Percentiles rank a stretch among this genome's conserved stretches.
Conservation (phyloP, 2,888 invertebrate genomes). For the Leptodirus hochenwartii region DNA sequence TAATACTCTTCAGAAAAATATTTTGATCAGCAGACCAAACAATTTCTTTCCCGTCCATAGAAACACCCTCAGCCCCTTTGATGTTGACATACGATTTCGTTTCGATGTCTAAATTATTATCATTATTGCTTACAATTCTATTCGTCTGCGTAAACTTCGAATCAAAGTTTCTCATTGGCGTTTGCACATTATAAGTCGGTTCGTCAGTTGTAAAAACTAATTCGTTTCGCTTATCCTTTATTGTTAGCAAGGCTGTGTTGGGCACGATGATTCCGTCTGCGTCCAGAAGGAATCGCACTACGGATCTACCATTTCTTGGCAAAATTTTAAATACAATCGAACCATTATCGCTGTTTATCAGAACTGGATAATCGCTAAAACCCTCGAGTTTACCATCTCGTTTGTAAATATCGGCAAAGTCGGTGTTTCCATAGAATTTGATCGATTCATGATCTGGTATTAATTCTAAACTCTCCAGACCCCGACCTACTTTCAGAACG, state of each 20-base stretch:
- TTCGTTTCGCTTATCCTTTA: conserved; percentile 41
- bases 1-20: conserved; percentile 54
- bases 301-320: conserved; percentile 23
- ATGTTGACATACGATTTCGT: conserved; percentile 47
- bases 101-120: conserved; percentile 42
- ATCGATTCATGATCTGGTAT: conserved; percentile 53
- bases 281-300: conserved; percentile 35
- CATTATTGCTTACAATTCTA: conserved; percentile 54
- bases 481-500: conserved; percentile 61
- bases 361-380: conserved; percentile 34
- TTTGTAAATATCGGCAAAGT: conserved; percentile 62
- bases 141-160: conserved; percentile 51
- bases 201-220: conserved; percentile 58
- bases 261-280: conserved; percentile 49
- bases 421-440: conserved; percentile 61
- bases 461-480: conserved; percentile 73
- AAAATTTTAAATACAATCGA: conserved; percentile 22
- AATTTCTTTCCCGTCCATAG: conserved; percentile 51
- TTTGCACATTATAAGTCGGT: conserved; percentile 51
- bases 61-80: conserved; percentile 64
- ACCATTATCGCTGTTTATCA: conserved; percentile 27
- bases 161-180: conserved; percentile 42
- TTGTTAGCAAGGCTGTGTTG: conserved; percentile 46
- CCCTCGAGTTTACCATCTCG: conserved; percentile 47
- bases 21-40: conserved; percentile 64